Base-by-base conservation (phyloP, 1,140 invertebrate genomes). In the Schlechtendalia chinensis region DNA sequence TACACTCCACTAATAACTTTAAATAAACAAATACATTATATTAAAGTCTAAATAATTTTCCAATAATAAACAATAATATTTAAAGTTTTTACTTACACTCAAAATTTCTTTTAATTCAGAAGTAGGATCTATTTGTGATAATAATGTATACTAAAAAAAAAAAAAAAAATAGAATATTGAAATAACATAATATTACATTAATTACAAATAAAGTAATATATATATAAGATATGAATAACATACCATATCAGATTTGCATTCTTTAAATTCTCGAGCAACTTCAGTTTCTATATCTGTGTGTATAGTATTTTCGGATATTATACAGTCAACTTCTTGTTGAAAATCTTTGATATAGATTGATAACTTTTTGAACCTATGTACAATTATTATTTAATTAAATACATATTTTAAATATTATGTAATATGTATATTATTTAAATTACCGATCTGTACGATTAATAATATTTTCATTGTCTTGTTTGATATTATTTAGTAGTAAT, bases 181-280 rank as follows among this genome's bases (percentile, higher is more conserved):
- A 45, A 45, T n/a, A n/a, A 10, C n/a, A 39, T 14, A 45, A n/a
- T 14, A 65, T 24, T 58, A 22, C 10, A 24, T 58, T 5, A 24
- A 8, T 6, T 58, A 22, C 6, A 24, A 5, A 54, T 54, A 4
- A 5, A 65, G 39, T 65, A 39, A 17, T 45, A 45, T 5, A 5
- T 5, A 14, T 50, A 50, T 50, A 50, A 50, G 12, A 69, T 29
- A 24, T 47, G 39, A 58, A 17, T n/a, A 12, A n/a, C 16, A 6
- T 58, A 77, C 72, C 72, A 77, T 58, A 45, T 77, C 56, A 27
- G 72, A 58, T 77, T 77, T 77, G 56, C 72, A 77, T 24, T 77
- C 72, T 17, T 77, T 77, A 59, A 77, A 77, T 39, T 77, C 72
- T 58, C 27, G 53, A 17, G 53, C n/a, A 50, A 77, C 17, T 39